phyloP scores from a whole-genome alignment of 30 jellyfish, hydroid and myxozoan genomes.

The Aurelia coerulea region DNA sequence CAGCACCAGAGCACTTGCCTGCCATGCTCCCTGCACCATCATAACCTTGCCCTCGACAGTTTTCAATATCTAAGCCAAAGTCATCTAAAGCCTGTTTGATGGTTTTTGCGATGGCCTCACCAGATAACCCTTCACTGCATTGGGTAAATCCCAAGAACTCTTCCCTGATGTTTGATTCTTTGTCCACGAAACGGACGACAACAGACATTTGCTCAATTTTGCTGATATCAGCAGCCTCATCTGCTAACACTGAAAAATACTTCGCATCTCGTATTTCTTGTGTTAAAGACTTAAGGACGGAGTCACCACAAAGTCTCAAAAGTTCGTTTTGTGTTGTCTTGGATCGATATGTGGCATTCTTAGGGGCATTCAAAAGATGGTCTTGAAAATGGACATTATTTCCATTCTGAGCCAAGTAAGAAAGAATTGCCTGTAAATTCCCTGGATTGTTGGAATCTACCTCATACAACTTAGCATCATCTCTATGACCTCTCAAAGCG shows the following conservation, averaged over 20 bases:
- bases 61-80: constrained; percentile 4
- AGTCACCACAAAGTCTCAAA: constrained; percentile 5
- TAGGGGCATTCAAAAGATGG: constrained; percentile 11
- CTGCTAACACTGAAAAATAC: constrained; percentile 16
- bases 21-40: constrained; percentile 82
- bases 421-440: no score
- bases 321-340: constrained; percentile 24
- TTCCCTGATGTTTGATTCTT: constrained; percentile 26
- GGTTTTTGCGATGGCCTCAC: constrained; percentile 29
- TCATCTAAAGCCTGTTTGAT: background rate
- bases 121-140: constrained; percentile 59
- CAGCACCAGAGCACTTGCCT: constrained; percentile 51
- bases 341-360: constrained; percentile 11
- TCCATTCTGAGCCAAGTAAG: no score
- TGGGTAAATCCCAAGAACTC: constrained; percentile 64
- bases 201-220: constrained; percentile 36
- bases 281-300: background rate
- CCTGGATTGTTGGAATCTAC: no score
- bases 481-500: no score
- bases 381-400: background rate
- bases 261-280: constrained; percentile 12
- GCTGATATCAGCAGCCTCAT: constrained; percentile 35
- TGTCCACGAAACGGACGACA: constrained; percentile 30
- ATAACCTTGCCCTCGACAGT: constrained; percentile 76
- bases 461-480: no score